These are phyloP conservation scores for Coturnix japonica DNA, from an alignment of 2,113 vertebrate genomes.

Conservation along the genomic window DNA sequence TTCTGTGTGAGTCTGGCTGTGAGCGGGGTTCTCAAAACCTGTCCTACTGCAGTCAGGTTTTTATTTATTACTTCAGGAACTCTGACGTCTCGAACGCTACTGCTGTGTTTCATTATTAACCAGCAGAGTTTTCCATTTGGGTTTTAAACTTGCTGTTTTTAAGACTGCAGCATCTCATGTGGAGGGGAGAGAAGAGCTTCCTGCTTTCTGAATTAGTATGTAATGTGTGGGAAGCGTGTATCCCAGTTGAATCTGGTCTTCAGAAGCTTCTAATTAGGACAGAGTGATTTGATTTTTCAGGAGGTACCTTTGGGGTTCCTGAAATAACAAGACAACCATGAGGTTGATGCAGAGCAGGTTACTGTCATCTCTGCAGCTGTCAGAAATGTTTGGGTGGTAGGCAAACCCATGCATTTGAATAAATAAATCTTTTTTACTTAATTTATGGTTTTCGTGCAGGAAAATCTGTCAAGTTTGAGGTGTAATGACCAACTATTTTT, in stretches of 20 bases:
- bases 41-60: not conserved
- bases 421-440: slow-evolving; percentile 73
- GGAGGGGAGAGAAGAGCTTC: slow-evolving; percentile 20
- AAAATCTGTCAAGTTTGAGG: slow-evolving; percentile 67
- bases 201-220: slow-evolving; percentile 36
- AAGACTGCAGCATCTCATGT: slow-evolving; percentile 7
- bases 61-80: slow-evolving; percentile 12
- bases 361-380: slow-evolving; percentile 49
- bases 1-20: not conserved
- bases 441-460: slow-evolving; percentile 58
- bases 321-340: slow-evolving; percentile 48
- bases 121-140: not conserved
- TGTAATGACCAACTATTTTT: slow-evolving; percentile 55
- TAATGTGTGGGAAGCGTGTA: not conserved
- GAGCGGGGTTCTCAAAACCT: not conserved
- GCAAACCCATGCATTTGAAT: slow-evolving; percentile 69
- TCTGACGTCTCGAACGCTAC: not conserved
- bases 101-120: slow-evolving; percentile 47
- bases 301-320: slow-evolving; percentile 24
- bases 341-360: slow-evolving; percentile 11
- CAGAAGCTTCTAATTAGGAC: slow-evolving; percentile 62
- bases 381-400: slow-evolving; percentile 51
- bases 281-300: slow-evolving; percentile 54
- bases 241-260: slow-evolving; percentile 37
- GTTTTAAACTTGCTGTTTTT: slow-evolving; percentile 38